Conservation (phyloP, 2,888 invertebrate genomes). For the Cerceris rybyensis region DNA sequence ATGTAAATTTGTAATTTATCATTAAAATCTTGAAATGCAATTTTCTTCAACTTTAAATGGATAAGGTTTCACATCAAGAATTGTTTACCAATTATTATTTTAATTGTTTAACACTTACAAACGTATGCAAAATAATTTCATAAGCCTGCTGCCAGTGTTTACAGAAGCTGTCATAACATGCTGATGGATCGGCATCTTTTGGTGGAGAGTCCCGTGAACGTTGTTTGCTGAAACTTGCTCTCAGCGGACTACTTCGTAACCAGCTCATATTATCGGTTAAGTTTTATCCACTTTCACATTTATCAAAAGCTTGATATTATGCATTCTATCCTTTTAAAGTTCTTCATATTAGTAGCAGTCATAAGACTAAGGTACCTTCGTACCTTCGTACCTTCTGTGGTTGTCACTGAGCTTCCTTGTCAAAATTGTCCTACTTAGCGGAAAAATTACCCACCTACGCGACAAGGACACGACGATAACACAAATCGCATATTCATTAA, state of each 20-base stretch:
- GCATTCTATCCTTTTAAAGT: slow-evolving; percentile 18
- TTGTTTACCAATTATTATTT: no score
- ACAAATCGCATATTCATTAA: slow-evolving; percentile 42
- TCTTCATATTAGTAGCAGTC: slow-evolving; percentile 1
- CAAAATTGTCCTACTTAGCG: slow-evolving; percentile 55
- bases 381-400: neutral
- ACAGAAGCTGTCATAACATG: slow-evolving; percentile 95
- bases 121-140: slow-evolving; percentile 90
- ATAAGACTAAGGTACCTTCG: neutral
- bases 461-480: slow-evolving; percentile 56
- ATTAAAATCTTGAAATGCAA: no score
- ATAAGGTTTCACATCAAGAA: no score
- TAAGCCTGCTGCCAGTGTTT: slow-evolving; percentile 97
- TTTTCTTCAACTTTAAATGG: neutral
- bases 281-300: slow-evolving; percentile 13
- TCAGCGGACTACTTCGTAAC: slow-evolving; percentile 86
- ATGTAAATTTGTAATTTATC: no score
- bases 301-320: slow-evolving; percentile 13
- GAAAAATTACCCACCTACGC: slow-evolving; percentile 41
- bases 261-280: slow-evolving; percentile 85
- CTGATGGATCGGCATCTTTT: slow-evolving; percentile 91
- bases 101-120: slow-evolving; percentile 85
- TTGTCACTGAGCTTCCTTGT: slow-evolving; percentile 31
- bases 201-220: slow-evolving; percentile 87
- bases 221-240: slow-evolving; percentile 84